A percentile compares a stretch with the other conserved stretches of the same genome.
These are phyloP conservation scores for Eidolon dupreanum DNA, from an alignment of 2,797 vertebrate genomes.

Conservation along the genomic window DNA sequence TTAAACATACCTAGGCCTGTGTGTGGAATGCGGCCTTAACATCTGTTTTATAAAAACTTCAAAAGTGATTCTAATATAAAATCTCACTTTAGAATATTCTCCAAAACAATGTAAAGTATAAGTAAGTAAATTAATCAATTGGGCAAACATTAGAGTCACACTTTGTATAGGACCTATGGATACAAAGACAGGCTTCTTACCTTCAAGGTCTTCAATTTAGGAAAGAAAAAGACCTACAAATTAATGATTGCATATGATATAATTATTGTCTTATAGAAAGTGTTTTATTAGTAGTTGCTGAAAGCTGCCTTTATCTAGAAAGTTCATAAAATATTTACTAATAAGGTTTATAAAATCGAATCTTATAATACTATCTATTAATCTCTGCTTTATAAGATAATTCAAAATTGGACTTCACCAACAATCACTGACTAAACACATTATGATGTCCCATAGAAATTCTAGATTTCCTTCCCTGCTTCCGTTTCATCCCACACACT, in stretches of 20 bases:
- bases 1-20: neutral
- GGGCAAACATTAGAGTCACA: neutral
- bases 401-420: neutral
- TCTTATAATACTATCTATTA: neutral
- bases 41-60: conserved; percentile 7
- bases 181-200: neutral
- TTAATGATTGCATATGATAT: neutral
- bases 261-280: neutral
- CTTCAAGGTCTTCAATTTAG: neutral
- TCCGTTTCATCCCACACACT: neutral
- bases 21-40: neutral
- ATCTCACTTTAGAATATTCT: neutral
- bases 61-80: neutral
- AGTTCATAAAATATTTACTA: neutral
- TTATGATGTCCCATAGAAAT: neutral
- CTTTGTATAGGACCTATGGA: neutral
- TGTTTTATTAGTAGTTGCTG: neutral
- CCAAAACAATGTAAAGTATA: neutral
- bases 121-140: neutral
- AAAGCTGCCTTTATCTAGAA: neutral
- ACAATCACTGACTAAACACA: neutral
- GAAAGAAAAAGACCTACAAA: neutral
- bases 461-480: neutral
- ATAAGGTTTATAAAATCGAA: neutral
- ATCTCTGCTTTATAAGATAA: neutral